phyloP scores from a whole-genome alignment of 2,797 vertebrate genomes.

The Macropodus opercularis region DNA sequence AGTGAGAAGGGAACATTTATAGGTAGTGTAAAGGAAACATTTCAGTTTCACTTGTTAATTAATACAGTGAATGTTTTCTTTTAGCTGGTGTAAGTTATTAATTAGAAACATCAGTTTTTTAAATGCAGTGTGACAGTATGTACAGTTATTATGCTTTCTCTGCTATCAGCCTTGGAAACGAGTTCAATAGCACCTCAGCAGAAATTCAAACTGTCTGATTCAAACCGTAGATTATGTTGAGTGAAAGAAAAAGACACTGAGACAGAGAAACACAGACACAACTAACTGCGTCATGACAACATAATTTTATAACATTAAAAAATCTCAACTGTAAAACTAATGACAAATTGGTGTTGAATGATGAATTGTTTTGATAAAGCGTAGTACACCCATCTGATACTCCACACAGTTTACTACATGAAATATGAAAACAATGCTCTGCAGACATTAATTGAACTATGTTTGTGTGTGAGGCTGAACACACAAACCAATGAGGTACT shows the following conservation, averaged over 20 bases:
- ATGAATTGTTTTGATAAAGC: conserved; percentile 8
- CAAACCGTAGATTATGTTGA: not conserved
- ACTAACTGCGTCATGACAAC: not conserved
- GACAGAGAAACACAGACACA: not conserved
- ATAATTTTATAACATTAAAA: conserved; percentile 6
- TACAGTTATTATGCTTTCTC: no score
- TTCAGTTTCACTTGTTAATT: no score
- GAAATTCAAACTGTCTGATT: no score
- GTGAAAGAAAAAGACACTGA: not conserved
- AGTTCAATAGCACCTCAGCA: no score
- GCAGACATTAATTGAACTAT: conserved; percentile 25
- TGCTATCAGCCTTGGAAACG: no score
- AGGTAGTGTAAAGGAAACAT: no score
- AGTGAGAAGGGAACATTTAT: no score
- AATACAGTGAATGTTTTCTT: no score
- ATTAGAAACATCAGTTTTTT: no score
- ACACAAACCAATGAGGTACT: conserved; percentile 26
- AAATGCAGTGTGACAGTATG: no score
- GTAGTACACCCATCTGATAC: conserved; percentile 18
- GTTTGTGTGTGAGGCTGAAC: conserved; percentile 13
- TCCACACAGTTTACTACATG: conserved; percentile 8
- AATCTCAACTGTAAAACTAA: conserved; percentile 3
- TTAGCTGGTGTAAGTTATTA: no score
- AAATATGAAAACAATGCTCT: conserved; percentile 21
- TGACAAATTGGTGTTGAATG: not conserved